Conservation (phyloP, 2,113 vertebrate genomes). For the Planiliza haematocheilus region DNA sequence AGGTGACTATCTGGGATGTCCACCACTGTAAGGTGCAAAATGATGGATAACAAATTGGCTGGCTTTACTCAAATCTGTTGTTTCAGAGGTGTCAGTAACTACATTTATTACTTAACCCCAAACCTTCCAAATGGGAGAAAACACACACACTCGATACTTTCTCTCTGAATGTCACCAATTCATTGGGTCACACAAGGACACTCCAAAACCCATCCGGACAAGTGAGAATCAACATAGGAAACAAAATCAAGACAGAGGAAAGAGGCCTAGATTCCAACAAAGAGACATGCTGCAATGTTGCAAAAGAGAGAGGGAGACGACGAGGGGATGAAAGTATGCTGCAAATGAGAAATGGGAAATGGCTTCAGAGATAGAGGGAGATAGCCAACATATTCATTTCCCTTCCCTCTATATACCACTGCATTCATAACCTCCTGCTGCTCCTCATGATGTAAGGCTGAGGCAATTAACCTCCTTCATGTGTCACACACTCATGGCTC, state of each 20-base stretch:
- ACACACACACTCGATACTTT: no score
- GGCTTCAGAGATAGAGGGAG: conserved; percentile 65
- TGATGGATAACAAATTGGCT: no score
- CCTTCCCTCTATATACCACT: conserved; percentile 45
- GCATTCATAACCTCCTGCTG: conserved; percentile 63
- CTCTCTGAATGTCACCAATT: neutral
- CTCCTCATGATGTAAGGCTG: conserved; percentile 75
- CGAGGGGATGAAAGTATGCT: conserved; percentile 16
- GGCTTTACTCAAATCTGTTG: no score
- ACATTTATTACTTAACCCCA: no score
- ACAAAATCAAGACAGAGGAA: neutral
- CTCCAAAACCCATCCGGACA: no score
- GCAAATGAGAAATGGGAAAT: conserved; percentile 54
- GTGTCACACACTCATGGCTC: conserved; percentile 52
- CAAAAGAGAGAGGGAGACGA: conserved; percentile 44
- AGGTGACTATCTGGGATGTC: no score
- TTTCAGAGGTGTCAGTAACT: no score
- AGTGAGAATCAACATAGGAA: neutral
- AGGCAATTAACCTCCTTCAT: conserved; percentile 79
- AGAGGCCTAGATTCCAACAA: conserved; percentile 11
- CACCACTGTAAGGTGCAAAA: no score
- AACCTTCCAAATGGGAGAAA: no score
- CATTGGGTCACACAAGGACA: conserved; percentile 10
- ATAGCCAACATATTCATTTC: conserved; percentile 66
- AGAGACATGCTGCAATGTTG: conserved; percentile 7